Conservation (phyloP, 2,797 vertebrate species). For the Karalla daura region DNA sequence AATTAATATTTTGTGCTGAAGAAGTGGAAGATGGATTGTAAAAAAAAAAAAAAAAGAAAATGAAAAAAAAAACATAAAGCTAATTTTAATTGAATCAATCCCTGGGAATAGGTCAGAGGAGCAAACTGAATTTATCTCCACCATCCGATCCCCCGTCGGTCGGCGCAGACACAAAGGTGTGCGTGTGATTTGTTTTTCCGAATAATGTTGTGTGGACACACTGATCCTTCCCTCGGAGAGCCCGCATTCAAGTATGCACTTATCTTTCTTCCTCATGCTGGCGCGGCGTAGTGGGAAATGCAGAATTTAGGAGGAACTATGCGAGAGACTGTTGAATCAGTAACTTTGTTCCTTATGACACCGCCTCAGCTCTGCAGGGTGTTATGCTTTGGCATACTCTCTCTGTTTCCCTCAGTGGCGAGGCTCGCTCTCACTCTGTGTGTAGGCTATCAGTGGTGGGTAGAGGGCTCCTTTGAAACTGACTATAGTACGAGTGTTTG, state of each 20-base stretch:
- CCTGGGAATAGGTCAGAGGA: constrained; percentile 72
- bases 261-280: constrained; percentile 54
- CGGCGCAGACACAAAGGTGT: constrained; percentile 48
- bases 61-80: constrained; percentile 57
- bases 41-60: no score
- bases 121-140: constrained; percentile 50
- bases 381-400: constrained; percentile 62
- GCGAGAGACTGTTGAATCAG: constrained; percentile 67
- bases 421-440: constrained; percentile 57
- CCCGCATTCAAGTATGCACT: constrained; percentile 53
- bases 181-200: constrained; percentile 55
- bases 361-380: constrained; percentile 69
- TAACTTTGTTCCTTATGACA: constrained; percentile 73
- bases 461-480: constrained; percentile 79
- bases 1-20: constrained; percentile 79
- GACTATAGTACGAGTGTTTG: constrained; percentile 74
- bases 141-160: constrained; percentile 41
- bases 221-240: constrained; percentile 52
- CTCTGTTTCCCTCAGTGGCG: constrained; percentile 58
- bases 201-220: constrained; percentile 42
- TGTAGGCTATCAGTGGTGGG: constrained; percentile 73
- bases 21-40: constrained; percentile 52
- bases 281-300: constrained; percentile 58
- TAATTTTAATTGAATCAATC: constrained; percentile 77
- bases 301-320: constrained; percentile 69